These are phyloP conservation scores for Cichladusa arquata DNA, from an alignment of 2,113 vertebrate species.

Conservation along the genomic window DNA sequence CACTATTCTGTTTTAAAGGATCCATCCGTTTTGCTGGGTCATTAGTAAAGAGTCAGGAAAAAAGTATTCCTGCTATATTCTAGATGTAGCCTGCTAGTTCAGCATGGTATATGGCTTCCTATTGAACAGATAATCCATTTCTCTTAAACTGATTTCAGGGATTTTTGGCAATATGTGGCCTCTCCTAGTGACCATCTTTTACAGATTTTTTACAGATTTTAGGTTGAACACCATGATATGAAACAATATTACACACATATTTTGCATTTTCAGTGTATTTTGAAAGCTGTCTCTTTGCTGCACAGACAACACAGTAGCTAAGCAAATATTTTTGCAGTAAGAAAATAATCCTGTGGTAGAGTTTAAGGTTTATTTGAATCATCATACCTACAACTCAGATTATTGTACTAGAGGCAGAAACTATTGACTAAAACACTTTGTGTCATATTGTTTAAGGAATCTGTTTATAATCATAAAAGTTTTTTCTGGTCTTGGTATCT, in stretches of 20 bases:
- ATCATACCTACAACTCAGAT: not conserved
- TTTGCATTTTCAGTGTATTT: not conserved
- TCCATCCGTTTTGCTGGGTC: not conserved
- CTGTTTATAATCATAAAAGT: not conserved
- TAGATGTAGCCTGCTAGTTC: not conserved
- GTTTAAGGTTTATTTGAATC: not conserved
- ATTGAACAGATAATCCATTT: not conserved
- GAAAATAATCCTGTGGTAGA: not conserved
- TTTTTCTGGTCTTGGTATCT: not conserved
- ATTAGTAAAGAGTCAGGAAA: not conserved
- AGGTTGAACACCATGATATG: not conserved
- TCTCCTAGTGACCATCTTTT: not conserved
- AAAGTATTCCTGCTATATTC: not conserved
- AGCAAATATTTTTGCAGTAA: not conserved
- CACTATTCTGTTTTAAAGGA: not conserved
- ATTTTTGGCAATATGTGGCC: not conserved
- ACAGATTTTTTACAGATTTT: not conserved
- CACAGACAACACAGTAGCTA: not conserved
- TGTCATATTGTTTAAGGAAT: not conserved
- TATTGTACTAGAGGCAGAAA: not conserved
- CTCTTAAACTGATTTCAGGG: not conserved
- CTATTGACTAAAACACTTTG: not conserved
- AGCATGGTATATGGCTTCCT: not conserved
- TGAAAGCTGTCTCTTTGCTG: not conserved
- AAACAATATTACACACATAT: not conserved